These are phyloP conservation scores for Micromys minutus DNA, from an alignment of 2,113 vertebrate species.

Conservation along the genomic window DNA sequence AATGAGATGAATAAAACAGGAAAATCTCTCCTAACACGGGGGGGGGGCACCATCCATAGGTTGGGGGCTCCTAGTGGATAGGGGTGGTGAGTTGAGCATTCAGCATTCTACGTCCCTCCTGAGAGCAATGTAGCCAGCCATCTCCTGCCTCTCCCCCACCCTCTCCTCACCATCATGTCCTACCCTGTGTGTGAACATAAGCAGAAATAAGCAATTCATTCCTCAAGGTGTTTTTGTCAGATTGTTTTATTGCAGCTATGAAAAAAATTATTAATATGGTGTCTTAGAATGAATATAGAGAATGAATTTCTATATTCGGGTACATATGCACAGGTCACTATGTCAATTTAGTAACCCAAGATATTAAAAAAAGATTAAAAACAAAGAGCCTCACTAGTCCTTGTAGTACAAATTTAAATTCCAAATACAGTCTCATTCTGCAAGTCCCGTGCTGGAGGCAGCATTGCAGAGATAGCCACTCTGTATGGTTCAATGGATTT, in stretches of 20 bases:
- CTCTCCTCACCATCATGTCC: not conserved
- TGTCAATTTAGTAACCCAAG: not conserved
- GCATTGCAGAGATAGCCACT: not conserved
- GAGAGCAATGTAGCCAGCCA: not conserved
- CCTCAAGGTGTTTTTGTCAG: not conserved
- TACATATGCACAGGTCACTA: not conserved
- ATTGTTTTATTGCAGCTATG: not conserved
- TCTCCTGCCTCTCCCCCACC: not conserved
- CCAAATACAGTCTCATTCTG: not conserved
- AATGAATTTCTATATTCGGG: not conserved
- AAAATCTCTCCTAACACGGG: too few relatives aligned
- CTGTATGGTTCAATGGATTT: not conserved
- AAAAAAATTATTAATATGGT: not conserved
- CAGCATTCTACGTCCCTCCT: not conserved
- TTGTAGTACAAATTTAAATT: not conserved
- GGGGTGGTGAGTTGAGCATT: not conserved
- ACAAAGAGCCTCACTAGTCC: not conserved
- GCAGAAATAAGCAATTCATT: not conserved
- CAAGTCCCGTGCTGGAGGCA: slow-evolving; percentile 18
- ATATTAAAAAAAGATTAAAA: not conserved
- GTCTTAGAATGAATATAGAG: not conserved
- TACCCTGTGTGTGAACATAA: not conserved
- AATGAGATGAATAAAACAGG: not conserved
- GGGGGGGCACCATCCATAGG: too few relatives aligned
- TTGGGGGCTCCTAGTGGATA: not conserved